Percentiles rank a stretch among this genome's conserved stretches.
Conservation (phyloP, 23 tunicate genomes). For the Styela plicata region DNA sequence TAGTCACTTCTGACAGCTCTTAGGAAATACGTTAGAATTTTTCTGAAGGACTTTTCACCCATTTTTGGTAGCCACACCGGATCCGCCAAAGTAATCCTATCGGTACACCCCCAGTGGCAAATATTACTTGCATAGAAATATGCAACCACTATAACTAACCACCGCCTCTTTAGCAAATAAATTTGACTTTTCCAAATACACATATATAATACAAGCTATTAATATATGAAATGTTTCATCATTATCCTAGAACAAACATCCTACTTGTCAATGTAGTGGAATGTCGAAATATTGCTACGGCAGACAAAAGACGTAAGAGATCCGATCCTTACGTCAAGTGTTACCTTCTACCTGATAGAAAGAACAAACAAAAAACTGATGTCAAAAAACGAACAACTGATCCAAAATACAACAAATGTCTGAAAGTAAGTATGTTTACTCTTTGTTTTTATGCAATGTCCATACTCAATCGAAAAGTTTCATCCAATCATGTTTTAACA, state of each 20-base stretch:
- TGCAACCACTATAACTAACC: too few relatives aligned
- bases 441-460: too few relatives aligned
- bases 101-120: too few relatives aligned
- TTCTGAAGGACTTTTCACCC: too few relatives aligned
- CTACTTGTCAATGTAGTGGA: slow-evolving; percentile 40
- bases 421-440: background rate
- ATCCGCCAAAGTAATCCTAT: too few relatives aligned
- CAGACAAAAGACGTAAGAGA: slow-evolving; percentile 45
- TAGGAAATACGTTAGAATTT: too few relatives aligned
- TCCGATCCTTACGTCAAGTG: slow-evolving; percentile 67
- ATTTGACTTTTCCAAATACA: background rate
- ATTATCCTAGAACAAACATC: slow-evolving; percentile 35
- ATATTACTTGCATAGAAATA: too few relatives aligned
- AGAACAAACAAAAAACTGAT: slow-evolving; percentile 41
- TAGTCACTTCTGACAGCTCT: too few relatives aligned
- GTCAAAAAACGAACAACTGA: slow-evolving; percentile 37
- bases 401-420: slow-evolving; percentile 41
- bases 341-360: slow-evolving; percentile 54
- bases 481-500: too few relatives aligned
- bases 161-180: background rate
- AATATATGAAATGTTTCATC: background rate
- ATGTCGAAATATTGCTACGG: slow-evolving; percentile 46
- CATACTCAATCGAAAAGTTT: too few relatives aligned
- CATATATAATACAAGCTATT: background rate
- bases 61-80: too few relatives aligned